Evolutionary conservation across 1,140 invertebrate species (phyloP), one percentile per base, ranked within the genome.

Genomic region (Bombus waltoni): DNA sequence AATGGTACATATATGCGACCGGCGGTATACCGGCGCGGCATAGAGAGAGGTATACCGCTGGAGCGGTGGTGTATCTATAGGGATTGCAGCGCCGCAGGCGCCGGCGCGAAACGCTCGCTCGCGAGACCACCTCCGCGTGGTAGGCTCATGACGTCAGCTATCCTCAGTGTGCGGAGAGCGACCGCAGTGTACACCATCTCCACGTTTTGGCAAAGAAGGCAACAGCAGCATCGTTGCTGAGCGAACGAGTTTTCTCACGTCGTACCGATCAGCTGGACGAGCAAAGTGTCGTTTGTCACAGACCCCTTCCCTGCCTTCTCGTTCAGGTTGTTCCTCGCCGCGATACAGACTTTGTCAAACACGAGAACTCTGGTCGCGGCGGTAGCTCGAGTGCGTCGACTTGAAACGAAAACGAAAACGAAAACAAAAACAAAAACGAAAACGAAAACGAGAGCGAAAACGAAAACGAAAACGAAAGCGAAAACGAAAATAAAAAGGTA

Each of bases 141-240:
- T 94, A 93, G 93, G 91, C 91, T 94, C 92, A 91, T 95, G 94
- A 94, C 94, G 94, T 94, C 94, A 95, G 92, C 91, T 92, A 89
- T 90, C 87, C 91, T 94, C 94, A 94, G 94, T 95, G 94, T 92
- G 94, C 94, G 94, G 94, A 94, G 94, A 94, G 93, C 94, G 93
- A 94, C 94, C 94, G 94, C 93, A 94, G 94, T 92, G 93, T 93
- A 91, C 93, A 94, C 92, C 92, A 92, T 93, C 91, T 93, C 93
- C 93, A 92, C 90, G 89, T 93, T 93, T 90, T 91, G 89, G 88
- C 87, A 84, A 89, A 90, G 88, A 88, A 92, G 89, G 88, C 88
- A 87, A 85, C 32, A 25, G 22, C 18, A 62, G 59, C 86, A 83
- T 83, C 83, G 90, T 90, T 87, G 85, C 87, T 68, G 85, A 87